These are phyloP conservation scores for Amblyteles armatorius DNA, from an alignment of 2,888 invertebrate species.

Conservation along the genomic window DNA sequence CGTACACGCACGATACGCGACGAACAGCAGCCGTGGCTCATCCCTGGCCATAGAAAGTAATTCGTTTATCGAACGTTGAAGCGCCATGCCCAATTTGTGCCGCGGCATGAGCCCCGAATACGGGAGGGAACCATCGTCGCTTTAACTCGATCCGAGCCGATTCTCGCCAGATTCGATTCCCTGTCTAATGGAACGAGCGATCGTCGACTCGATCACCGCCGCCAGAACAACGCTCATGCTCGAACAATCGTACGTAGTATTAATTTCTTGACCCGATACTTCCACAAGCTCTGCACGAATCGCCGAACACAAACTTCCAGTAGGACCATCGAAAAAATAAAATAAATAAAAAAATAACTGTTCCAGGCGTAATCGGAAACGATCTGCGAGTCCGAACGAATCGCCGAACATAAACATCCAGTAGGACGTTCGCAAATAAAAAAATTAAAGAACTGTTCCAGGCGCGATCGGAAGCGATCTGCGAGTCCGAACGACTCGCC, in stretches of 20 bases:
- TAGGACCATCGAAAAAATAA: neutral
- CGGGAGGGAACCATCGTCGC: conserved; percentile 47
- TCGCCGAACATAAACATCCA: neutral
- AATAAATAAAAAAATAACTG: neutral
- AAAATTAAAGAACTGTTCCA: neutral
- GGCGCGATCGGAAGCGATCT: neutral
- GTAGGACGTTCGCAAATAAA: neutral
- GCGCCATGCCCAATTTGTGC: conserved; percentile 68
- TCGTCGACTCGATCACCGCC: conserved; percentile 65
- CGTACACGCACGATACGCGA: conserved; percentile 12
- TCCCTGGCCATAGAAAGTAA: conserved; percentile 63
- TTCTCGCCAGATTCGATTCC: conserved; percentile 67
- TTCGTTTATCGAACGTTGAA: conserved; percentile 69
- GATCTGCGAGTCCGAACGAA: neutral
- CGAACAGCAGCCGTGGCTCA: conserved; percentile 51
- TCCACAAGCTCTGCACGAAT: neutral
- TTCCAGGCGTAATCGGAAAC: neutral
- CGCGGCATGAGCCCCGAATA: conserved; percentile 51
- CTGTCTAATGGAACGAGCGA: conserved; percentile 68
- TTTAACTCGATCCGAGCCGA: conserved; percentile 71
- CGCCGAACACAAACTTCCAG: neutral
- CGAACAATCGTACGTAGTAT: conserved; percentile 5
- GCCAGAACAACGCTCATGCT: neutral
- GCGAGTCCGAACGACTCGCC: neutral
- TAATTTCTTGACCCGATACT: conserved; percentile 11